Evolutionary conservation across 2,113 vertebrate species (phyloP).

Genomic region (Dicerorhinus sumatrensis): DNA sequence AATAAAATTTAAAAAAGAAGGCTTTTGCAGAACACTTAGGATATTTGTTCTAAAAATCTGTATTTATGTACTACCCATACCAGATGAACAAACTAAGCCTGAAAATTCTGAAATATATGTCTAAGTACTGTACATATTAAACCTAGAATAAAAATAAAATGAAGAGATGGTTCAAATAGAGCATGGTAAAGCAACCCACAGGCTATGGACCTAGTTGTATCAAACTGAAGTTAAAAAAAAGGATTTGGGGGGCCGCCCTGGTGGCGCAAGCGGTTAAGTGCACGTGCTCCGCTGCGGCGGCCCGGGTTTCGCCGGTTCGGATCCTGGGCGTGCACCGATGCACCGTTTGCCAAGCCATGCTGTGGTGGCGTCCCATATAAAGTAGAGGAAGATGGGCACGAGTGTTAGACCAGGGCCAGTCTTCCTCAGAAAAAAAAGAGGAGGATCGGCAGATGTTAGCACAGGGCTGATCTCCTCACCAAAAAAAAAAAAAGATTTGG

Average conservation of each 20-base stretch:
- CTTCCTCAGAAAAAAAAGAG: no score
- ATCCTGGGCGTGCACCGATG: no score
- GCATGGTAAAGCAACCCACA: not conserved
- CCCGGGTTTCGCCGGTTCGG: no score
- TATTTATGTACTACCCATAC: not conserved
- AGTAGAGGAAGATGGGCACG: no score
- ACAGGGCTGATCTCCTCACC: no score
- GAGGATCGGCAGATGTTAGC: no score
- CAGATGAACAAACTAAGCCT: not conserved
- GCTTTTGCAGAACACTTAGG: not conserved
- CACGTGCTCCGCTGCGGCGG: no score
- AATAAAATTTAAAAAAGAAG: not conserved
- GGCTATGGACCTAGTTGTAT: not conserved
- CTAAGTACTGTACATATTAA: not conserved
- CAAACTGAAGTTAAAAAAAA: not conserved
- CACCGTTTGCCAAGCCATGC: no score
- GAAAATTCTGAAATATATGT: not conserved
- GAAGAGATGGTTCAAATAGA: not conserved
- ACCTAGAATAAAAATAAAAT: not conserved
- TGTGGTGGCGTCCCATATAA: no score
- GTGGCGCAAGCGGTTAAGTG: no score
- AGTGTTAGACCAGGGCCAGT: no score
- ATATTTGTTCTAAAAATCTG: not conserved
- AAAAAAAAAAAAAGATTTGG: not conserved
- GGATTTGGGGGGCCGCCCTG: no score